A percentile compares a stretch with the other conserved stretches of the same genome.
These are phyloP conservation scores for Parotocinclus haroldoi DNA, from an alignment of 2,797 vertebrate genomes.

Conservation along the genomic window DNA sequence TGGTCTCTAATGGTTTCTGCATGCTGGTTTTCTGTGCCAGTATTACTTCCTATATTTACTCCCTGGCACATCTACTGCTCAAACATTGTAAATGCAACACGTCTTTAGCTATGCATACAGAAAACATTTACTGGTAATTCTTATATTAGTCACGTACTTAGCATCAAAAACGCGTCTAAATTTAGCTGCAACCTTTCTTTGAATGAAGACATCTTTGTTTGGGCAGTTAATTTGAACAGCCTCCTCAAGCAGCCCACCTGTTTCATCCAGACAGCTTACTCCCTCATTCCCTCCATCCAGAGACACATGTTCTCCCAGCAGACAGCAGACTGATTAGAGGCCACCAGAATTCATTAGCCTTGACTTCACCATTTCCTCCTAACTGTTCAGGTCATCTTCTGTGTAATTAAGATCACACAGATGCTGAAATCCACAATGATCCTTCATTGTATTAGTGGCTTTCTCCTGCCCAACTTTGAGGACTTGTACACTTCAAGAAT, in stretches of 20 bases:
- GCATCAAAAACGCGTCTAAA: too few relatives aligned
- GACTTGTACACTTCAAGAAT: too few relatives aligned
- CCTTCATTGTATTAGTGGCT: constrained; percentile 13
- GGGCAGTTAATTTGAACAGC: constrained; percentile 30
- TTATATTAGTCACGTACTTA: too few relatives aligned
- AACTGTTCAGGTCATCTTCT: constrained; percentile 55
- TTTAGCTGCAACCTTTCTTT: constrained; percentile 6
- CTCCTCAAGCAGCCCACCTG: constrained; percentile 36
- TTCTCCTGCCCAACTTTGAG: too few relatives aligned
- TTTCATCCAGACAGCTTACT: constrained; percentile 44
- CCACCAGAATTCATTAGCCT: constrained; percentile 48
- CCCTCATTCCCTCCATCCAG: constrained; percentile 33
- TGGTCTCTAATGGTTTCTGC: too few relatives aligned
- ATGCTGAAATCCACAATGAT: constrained; percentile 52
- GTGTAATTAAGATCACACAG: constrained; percentile 62
- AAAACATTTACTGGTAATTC: too few relatives aligned
- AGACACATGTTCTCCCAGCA: constrained; percentile 28
- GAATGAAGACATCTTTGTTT: constrained; percentile 52
- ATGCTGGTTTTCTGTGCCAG: too few relatives aligned
- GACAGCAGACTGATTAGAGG: constrained; percentile 43
- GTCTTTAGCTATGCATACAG: too few relatives aligned
- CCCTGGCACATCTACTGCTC: too few relatives aligned
- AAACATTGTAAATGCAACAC: too few relatives aligned
- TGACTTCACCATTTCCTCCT: constrained; percentile 37
- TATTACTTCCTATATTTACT: too few relatives aligned